Conservation (phyloP, 2,113 vertebrate genomes). For the Anguilla rostrata region DNA sequence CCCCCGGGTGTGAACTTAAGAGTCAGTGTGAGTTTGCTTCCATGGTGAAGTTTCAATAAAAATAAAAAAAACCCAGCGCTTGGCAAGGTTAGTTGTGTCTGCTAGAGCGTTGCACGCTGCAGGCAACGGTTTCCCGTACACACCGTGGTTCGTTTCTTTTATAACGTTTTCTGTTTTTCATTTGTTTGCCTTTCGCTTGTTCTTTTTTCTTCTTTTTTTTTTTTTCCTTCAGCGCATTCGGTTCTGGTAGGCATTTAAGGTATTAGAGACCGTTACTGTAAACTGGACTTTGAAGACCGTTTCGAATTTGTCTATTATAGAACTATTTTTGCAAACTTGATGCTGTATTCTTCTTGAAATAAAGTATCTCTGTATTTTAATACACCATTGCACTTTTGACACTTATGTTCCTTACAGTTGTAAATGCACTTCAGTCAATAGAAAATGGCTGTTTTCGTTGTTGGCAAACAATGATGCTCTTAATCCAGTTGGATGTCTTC, state of each 20-base stretch:
- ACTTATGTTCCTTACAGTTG: neutral
- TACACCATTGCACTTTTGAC: neutral
- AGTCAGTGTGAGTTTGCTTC: conserved; percentile 24
- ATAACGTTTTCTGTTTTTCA: conserved; percentile 10
- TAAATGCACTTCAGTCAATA: too few relatives aligned
- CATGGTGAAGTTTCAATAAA: conserved; percentile 20
- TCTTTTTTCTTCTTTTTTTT: conserved; percentile 9
- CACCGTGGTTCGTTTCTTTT: conserved; percentile 20
- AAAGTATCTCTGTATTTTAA: conserved; percentile 60
- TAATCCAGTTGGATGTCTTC: too few relatives aligned
- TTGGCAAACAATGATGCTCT: too few relatives aligned
- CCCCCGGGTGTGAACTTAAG: conserved; percentile 15
- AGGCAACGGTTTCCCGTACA: conserved; percentile 28
- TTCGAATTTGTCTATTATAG: conserved; percentile 66
- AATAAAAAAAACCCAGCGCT: conserved; percentile 17
- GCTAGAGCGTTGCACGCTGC: conserved; percentile 40
- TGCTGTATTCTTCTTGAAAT: conserved; percentile 62
- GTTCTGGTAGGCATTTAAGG: conserved; percentile 41
- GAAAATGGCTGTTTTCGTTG: too few relatives aligned
- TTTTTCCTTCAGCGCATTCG: conserved; percentile 19
- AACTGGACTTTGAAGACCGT: conserved; percentile 50
- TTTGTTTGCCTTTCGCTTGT: conserved; percentile 15
- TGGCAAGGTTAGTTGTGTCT: conserved; percentile 28
- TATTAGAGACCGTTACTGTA: conserved; percentile 50
- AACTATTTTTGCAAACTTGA: conserved; percentile 67